Base-by-base conservation (phyloP, 2,888 invertebrate genomes). In the Tiliacea citrago region DNA sequence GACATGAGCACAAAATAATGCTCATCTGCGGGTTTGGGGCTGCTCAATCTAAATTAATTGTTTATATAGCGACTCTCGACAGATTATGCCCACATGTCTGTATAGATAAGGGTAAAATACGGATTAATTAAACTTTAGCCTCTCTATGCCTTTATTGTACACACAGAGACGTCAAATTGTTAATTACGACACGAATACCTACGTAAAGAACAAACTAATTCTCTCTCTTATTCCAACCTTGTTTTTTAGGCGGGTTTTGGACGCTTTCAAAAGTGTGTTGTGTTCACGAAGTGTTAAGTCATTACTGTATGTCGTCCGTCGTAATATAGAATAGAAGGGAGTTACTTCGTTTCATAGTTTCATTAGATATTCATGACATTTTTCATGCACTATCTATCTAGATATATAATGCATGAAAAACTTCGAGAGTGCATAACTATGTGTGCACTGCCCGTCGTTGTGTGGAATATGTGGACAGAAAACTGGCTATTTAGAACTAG, bases 81-180 rank as follows among this genome's bases (percentile, higher is more conserved):
- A 86, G 86, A 83, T 81, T 82, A 77, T 73, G 74, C 79, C 86
- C 83, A 74, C 81, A 84, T 83, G 87, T 77, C 85, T 77, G 77
- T 78, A 73, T 51, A 82, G 88, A 88, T 80, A 87, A 87, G 84
- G 86, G 77, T 84, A 69, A 78, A 85, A 83, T 87, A 84, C 69
- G 79, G 81, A 84, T 86, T 88, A 87, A 86, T 86, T 87, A 86
- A 88, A 88, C 79, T 84, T 88, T 73, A 71, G 82, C 84, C 77
- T 82, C 77, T 81, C 68, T 61, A 42, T 63, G 71, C 68, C 55
- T 77, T 79, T 70, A 77, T 68, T 53, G 73, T 79, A 62, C 49
- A 76, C 68, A 73, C 63, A 79, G 58, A 66, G 70, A 83, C 65
- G 81, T 84, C 75, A 83, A 85, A 75, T 72, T 66, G 77, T 80